A percentile compares a stretch with the other conserved stretches of the same genome.
These are phyloP conservation scores for Eurois occulta DNA, from an alignment of 2,888 invertebrate genomes.

Conservation along the genomic window DNA sequence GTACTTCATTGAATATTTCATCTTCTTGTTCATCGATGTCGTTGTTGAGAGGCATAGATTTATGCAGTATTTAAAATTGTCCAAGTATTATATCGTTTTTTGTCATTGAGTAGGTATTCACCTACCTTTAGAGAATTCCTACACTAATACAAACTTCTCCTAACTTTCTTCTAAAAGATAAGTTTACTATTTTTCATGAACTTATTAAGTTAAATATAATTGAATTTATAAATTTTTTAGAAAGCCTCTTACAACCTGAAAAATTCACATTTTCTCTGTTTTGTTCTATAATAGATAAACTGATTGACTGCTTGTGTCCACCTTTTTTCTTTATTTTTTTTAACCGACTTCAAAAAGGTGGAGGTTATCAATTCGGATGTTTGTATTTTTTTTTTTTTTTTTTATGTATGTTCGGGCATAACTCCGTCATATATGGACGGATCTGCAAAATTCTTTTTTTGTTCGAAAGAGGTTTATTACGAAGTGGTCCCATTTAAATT, in stretches of 20 bases:
- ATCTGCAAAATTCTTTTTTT: too few species aligned
- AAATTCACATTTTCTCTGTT: not conserved
- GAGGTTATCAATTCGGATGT: too few species aligned
- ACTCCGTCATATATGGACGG: too few species aligned
- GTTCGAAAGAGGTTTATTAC: too few species aligned
- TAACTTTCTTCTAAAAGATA: not conserved
- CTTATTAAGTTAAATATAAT: not conserved
- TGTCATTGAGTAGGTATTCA: not conserved
- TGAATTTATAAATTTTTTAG: not conserved
- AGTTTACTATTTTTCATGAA: not conserved
- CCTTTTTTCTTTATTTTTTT: too few species aligned
- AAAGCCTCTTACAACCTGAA: not conserved
- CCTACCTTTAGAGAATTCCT: not conserved
- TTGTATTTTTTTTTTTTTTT: too few species aligned
- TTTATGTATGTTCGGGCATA: too few species aligned
- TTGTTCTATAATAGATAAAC: not conserved
- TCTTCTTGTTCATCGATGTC: not conserved
- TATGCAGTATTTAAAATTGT: not conserved
- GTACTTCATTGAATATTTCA: slow-evolving; percentile 18
- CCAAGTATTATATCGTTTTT: not conserved
- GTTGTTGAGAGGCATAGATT: not conserved
- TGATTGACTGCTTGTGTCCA: not conserved
- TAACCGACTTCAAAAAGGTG: too few species aligned
- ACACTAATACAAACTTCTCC: not conserved
- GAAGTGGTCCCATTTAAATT: too few species aligned